Conservation (phyloP, 2,113 vertebrate genomes). For the Ahaetulla prasina region DNA sequence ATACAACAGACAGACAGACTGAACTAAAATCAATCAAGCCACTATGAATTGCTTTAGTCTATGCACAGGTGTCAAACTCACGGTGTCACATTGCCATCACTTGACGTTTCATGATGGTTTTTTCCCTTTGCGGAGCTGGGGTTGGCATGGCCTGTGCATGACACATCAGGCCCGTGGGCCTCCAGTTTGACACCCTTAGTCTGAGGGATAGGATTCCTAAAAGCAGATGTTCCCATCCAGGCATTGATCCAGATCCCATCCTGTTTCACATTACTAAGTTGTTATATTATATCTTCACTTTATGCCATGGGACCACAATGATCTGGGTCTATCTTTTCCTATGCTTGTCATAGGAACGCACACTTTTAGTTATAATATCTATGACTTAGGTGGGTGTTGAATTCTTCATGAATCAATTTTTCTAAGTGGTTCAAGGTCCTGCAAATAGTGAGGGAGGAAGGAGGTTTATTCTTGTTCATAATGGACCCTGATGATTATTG, state of each 20-base stretch:
- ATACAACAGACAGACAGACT: background rate
- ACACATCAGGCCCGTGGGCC: too few species aligned
- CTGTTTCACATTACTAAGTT: background rate
- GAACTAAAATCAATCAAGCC: background rate
- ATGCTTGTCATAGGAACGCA: rapidly evolving
- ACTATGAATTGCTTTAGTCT: background rate
- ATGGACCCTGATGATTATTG: background rate
- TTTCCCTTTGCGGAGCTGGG: too few species aligned
- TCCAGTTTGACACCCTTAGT: background rate
- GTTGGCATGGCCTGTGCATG: too few species aligned
- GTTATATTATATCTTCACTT: background rate
- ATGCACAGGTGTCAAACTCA: background rate
- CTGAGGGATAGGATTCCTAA: background rate
- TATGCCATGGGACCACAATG: background rate
- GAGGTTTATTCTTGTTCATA: background rate
- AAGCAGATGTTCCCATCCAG: background rate
- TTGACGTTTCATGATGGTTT: too few species aligned
- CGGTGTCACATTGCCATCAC: too few species aligned
- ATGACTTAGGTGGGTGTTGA: rapidly evolving
- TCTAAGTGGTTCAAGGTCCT: background rate
- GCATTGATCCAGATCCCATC: background rate
- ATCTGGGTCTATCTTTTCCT: background rate
- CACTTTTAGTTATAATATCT: background rate
- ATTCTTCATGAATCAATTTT: background rate
- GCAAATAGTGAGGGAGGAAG: background rate